These are phyloP conservation scores for Mastomys natalensis DNA, from an alignment of 2,113 vertebrate genomes.

Conservation along the genomic window DNA sequence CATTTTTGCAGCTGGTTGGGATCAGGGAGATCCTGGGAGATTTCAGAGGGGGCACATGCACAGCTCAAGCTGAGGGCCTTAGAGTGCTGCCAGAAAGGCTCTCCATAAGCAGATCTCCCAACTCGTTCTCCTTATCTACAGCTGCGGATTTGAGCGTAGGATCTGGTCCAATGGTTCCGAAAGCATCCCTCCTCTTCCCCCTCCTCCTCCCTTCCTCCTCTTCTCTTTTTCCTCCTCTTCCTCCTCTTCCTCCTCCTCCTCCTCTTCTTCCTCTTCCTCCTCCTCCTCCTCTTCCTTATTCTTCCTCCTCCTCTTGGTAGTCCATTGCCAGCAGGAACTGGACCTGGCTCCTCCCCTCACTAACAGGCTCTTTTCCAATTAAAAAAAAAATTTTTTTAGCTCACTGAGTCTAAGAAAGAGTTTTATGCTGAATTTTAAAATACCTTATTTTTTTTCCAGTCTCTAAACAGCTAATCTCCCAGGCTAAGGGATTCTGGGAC, in stretches of 20 bases:
- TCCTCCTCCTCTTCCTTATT: too few relatives aligned
- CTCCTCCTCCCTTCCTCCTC: neutral
- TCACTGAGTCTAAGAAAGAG: constrained; percentile 81
- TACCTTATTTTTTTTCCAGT: constrained; percentile 85
- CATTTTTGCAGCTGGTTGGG: neutral
- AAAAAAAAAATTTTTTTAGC: constrained; percentile 70
- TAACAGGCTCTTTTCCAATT: constrained; percentile 74
- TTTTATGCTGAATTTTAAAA: constrained; percentile 89
- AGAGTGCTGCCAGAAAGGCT: neutral
- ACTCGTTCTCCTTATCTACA: neutral
- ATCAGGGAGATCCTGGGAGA: neutral
- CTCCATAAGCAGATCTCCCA: neutral
- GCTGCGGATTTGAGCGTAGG: neutral
- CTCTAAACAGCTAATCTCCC: constrained; percentile 89
- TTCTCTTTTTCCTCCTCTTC: too few relatives aligned
- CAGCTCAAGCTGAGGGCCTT: neutral
- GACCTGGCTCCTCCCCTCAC: constrained; percentile 68
- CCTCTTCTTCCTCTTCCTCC: too few relatives aligned
- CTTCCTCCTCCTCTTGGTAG: constrained; percentile 10
- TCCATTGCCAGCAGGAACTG: neutral
- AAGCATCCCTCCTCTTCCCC: constrained; percentile 21
- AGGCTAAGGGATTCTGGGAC: constrained; percentile 88
- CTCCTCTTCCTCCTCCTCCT: too few relatives aligned
- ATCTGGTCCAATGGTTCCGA: neutral
- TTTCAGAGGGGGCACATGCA: neutral